These are phyloP conservation scores for Corbicula japonica DNA, from an alignment of 2,888 invertebrate species.

Conservation along the genomic window DNA sequence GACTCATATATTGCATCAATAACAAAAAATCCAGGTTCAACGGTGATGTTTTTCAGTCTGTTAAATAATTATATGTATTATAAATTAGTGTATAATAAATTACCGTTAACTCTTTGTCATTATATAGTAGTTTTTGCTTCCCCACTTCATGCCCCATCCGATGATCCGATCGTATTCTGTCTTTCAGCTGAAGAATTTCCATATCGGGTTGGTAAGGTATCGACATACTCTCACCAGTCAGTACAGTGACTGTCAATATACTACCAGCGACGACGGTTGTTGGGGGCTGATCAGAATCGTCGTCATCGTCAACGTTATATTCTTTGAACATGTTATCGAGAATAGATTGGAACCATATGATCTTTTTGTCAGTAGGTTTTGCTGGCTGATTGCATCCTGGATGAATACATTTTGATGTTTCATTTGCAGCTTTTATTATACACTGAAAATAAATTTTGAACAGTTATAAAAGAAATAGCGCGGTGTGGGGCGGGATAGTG, in stretches of 20 bases:
- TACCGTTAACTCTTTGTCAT: constrained; percentile 69
- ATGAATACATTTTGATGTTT: constrained; percentile 62
- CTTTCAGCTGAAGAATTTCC: constrained; percentile 63
- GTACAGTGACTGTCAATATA: constrained; percentile 56
- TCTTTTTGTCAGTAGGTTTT: constrained; percentile 25
- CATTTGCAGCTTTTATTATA: constrained; percentile 51
- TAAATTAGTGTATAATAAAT: constrained; percentile 12
- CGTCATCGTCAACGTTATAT: constrained; percentile 57
- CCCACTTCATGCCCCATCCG: constrained; percentile 57
- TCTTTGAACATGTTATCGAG: constrained; percentile 68
- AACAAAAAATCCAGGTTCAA: no score
- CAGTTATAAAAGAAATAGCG: not conserved
- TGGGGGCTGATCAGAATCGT: constrained; percentile 46
- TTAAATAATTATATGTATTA: not conserved
- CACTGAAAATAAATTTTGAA: constrained; percentile 59
- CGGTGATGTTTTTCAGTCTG: no score
- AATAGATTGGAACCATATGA: constrained; percentile 59
- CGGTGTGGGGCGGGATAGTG: no score
- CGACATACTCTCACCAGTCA: constrained; percentile 68
- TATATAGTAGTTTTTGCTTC: constrained; percentile 71
- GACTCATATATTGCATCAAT: no score
- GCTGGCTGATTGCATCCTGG: constrained; percentile 51
- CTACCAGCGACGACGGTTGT: no score
- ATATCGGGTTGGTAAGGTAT: constrained; percentile 59
- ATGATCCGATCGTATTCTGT: constrained; percentile 41